phyloP scores from a whole-genome alignment of 2,888 invertebrate genomes.

The Cotesia congregata region DNA sequence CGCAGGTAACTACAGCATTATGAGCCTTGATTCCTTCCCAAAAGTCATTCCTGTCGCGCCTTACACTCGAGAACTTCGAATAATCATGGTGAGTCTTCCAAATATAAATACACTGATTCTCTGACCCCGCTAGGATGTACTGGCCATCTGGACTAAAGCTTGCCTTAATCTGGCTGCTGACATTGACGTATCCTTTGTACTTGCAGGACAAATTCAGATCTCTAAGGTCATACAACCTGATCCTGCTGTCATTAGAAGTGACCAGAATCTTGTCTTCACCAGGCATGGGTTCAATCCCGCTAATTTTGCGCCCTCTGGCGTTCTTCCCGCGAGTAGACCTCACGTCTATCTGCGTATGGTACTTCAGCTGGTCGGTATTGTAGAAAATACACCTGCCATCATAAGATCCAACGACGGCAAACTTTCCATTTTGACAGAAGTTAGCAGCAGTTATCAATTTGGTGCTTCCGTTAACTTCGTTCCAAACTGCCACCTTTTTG shows the following conservation, averaged over 20 bases:
- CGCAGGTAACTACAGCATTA: constrained; percentile 96
- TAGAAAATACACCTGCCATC: constrained; percentile 99
- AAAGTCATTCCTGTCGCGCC: constrained; percentile 95
- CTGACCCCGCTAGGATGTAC: constrained; percentile 97
- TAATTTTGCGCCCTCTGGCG: constrained; percentile 94
- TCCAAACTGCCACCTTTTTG: constrained; percentile 98
- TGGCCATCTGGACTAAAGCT: constrained; percentile 98
- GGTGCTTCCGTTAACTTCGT: constrained; percentile 94
- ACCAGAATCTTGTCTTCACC: constrained; percentile 96
- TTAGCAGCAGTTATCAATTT: constrained; percentile 97
- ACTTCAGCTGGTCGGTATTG: constrained; percentile 97
- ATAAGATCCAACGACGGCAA: constrained; percentile 98
- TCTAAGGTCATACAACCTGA: constrained; percentile 93
- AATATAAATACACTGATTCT: constrained; percentile 97
- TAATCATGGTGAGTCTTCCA: constrained; percentile 99
- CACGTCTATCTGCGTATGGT: constrained; percentile 98
- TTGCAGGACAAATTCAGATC: constrained; percentile 96
- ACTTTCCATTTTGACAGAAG: constrained; percentile 97
- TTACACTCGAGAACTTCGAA: constrained; percentile 91
- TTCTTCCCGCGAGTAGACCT: constrained; percentile 96
- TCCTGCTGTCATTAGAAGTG: constrained; percentile 97
- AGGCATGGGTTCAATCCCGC: constrained; percentile 97
- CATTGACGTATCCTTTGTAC: constrained; percentile 93
- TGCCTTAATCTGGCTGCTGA: constrained; percentile 97
- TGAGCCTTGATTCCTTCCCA: constrained; percentile 98